Evolutionary conservation across 2,888 invertebrate genomes (phyloP), one percentile per base, ranked within the genome.

Genomic region (Rhagium mordax): DNA sequence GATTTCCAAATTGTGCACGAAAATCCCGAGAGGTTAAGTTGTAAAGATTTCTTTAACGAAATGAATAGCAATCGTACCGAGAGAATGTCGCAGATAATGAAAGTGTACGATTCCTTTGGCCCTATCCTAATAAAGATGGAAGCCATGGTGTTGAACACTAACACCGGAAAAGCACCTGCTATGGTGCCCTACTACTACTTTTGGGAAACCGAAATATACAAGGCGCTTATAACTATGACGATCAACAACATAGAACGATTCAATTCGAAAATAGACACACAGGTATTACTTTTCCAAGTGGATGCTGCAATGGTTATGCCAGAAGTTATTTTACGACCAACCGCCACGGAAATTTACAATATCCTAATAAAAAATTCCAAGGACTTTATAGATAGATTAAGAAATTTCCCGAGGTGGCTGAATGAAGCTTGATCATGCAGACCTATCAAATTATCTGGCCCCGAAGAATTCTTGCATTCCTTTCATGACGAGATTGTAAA

Each of bases 121-220:
- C 96, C 96, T 0, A 92, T 96, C 70, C 89, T 98, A 13, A 93
- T 94, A 81, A 97, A 97, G 87, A 87, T 97, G 75, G 97, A 98
- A 87, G 94, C 94, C 75, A 88, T 97, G 41, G 94, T 96, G 1
- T 90, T 96, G 18, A 93, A 94, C 73, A 93, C 94, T 1, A 94
- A 94, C 78, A 94, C 94, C 0, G 96, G 97, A 1, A 89, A 89
- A 65, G 94, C 94, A 0, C 86, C 90, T 0, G 91, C 93, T 75
- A 95, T 98, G 94, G 89, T 89, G 3, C 88, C 92, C 0, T 96
- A 95, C 85, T 98, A 97, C 83, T 89, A 90, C 0, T 91, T 90
- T 85, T 97, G 96, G 94, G 97, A 97, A 85, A 91, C 91, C 81
- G 93, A 93, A 86, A 92, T 96, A 18, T 96, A 94, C 84, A 89